Conservation (phyloP, 2,888 invertebrate genomes). For the Scaptomyza caliginosa region DNA sequence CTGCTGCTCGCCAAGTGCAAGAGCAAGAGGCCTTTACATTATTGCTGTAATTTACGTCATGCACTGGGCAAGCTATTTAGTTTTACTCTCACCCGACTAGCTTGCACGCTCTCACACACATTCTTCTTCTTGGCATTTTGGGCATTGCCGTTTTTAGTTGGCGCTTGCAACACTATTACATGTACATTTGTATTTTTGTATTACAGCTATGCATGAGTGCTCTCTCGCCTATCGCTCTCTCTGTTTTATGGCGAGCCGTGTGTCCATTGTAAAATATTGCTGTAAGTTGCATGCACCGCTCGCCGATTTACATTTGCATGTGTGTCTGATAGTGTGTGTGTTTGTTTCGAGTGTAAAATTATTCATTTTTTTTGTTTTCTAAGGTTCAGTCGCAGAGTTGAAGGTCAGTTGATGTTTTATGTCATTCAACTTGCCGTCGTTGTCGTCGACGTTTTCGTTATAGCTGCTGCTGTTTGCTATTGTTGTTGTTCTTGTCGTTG, state of each 20-base stretch:
- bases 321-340: slow-evolving; percentile 22
- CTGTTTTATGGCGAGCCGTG: background rate
- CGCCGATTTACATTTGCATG: slow-evolving; percentile 63
- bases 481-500: slow-evolving; percentile 39
- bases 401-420: slow-evolving; percentile 84
- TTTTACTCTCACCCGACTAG: background rate
- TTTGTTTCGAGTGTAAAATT: slow-evolving; percentile 79
- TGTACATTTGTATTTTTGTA: slow-evolving; percentile 1
- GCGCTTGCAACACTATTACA: slow-evolving; percentile 40
- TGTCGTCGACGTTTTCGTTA: slow-evolving; percentile 51
- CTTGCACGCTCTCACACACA: slow-evolving; percentile 3
- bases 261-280: slow-evolving; percentile 54
- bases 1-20: slow-evolving; percentile 71
- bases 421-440: slow-evolving; percentile 83
- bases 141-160: slow-evolving; percentile 24
- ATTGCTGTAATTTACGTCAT: slow-evolving; percentile 60
- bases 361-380: slow-evolving; percentile 81
- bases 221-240: slow-evolving; percentile 26
- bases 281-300: slow-evolving; percentile 73
- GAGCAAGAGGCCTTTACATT: slow-evolving; percentile 56
- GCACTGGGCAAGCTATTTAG: slow-evolving; percentile 30
- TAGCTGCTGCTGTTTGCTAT: slow-evolving; percentile 20
- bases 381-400: slow-evolving; percentile 84
- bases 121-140: slow-evolving; percentile 15
- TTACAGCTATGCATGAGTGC: slow-evolving; percentile 40